Evolutionary conservation across 2,888 invertebrate genomes (phyloP).

Genomic region (Leptarthrus brevirostris): DNA sequence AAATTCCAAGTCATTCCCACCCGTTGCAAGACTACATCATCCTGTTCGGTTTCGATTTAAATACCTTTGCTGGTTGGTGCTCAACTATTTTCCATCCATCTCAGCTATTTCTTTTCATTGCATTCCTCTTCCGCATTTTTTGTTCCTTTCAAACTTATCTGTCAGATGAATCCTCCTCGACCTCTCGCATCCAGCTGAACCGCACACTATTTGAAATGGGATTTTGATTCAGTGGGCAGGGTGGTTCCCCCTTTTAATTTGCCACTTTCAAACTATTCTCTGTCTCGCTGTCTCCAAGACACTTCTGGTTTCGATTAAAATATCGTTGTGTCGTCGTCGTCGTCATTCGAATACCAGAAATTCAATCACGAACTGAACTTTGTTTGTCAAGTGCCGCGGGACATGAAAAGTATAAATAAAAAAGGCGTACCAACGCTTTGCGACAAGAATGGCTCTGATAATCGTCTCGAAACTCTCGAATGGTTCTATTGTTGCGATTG

Average conservation of each 20-base stretch:
- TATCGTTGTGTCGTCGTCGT: too few species aligned
- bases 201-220: too few species aligned
- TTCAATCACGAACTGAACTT: conserved; percentile 3
- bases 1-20: too few species aligned
- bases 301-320: conserved; percentile 2
- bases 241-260: not conserved
- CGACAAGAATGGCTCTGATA: too few species aligned
- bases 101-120: not conserved
- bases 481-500: too few species aligned
- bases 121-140: not conserved
- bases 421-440: too few species aligned
- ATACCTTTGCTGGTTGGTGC: not conserved
- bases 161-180: not conserved
- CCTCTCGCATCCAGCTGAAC: too few species aligned
- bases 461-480: too few species aligned
- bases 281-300: not conserved
- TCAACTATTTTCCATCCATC: not conserved
- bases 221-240: too few species aligned
- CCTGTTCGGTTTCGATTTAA: not conserved
- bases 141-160: not conserved
- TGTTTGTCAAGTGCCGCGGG: not conserved
- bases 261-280: not conserved
- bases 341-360: conserved; percentile 14
- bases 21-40: too few species aligned
- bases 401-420: not conserved